phyloP scores from a whole-genome alignment of 2,797 vertebrate species.

The Characodon lateralis region DNA sequence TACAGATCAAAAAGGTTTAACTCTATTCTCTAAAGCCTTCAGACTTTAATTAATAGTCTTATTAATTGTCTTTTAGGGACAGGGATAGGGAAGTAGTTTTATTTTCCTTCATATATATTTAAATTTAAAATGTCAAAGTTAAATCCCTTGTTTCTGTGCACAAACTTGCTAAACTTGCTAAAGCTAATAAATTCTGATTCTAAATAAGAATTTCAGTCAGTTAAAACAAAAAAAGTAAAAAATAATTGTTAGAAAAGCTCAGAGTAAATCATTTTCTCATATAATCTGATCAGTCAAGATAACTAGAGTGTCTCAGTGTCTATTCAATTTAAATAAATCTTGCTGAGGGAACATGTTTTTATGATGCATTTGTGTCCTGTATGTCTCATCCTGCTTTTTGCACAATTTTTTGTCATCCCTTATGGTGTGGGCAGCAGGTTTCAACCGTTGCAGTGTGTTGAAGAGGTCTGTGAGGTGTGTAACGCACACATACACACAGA shows the following conservation, averaged over 20 bases:
- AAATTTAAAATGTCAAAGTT: too few species aligned
- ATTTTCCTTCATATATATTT: too few species aligned
- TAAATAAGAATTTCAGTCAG: background rate
- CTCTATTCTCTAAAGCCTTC: background rate
- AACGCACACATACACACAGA: constrained; percentile 68
- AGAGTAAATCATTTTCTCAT: constrained; percentile 11
- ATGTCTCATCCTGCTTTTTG: constrained; percentile 40
- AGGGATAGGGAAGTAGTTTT: too few species aligned
- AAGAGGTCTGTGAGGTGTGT: constrained; percentile 76
- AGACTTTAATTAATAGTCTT: background rate
- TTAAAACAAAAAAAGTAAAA: background rate
- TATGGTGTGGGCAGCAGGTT: constrained; percentile 50
- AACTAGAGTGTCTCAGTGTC: background rate
- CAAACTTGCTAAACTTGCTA: too few species aligned
- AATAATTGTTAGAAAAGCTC: constrained; percentile 5
- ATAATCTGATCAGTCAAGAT: background rate
- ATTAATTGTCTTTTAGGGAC: too few species aligned
- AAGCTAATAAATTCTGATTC: background rate
- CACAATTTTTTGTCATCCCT: constrained; percentile 46
- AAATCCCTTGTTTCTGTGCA: background rate
- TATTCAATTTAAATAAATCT: constrained; percentile 6
- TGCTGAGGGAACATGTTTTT: constrained; percentile 12
- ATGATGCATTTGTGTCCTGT: constrained; percentile 14
- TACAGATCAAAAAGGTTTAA: background rate
- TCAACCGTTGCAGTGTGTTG: constrained; percentile 48